A percentile compares a stretch with the other conserved stretches of the same genome.
Conservation (phyloP, 1,140 invertebrate genomes). For the Rhizoglyphus robini region DNA sequence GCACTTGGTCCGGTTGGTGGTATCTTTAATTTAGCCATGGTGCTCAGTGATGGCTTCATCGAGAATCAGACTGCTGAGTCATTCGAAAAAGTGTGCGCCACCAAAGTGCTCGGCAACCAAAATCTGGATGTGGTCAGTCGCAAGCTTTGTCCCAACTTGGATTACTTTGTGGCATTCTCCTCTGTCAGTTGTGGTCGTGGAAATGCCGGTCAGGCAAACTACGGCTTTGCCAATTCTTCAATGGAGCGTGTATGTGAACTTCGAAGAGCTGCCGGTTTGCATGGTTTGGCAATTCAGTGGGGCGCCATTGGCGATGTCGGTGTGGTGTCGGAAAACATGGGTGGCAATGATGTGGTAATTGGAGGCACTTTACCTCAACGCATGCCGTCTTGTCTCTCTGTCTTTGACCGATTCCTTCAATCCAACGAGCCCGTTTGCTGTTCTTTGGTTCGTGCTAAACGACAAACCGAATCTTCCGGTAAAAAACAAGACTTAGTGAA, state of each 20-base stretch:
- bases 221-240: constrained; percentile 84
- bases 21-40: constrained; percentile 82
- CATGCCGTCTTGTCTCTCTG: constrained; percentile 67
- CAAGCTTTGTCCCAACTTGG: constrained; percentile 55
- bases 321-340: constrained; percentile 68
- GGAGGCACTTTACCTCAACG: constrained; percentile 83
- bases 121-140: constrained; percentile 59
- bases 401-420: constrained; percentile 58
- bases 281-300: constrained; percentile 80
- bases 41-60: constrained; percentile 66
- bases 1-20: constrained; percentile 65
- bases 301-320: constrained; percentile 93
- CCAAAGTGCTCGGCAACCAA: constrained; percentile 51
- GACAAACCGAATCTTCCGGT: constrained; percentile 41
- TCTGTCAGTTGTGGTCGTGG: constrained; percentile 85
- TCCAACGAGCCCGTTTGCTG: constrained; percentile 17
- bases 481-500: constrained; percentile 44
- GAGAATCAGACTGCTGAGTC: constrained; percentile 70
- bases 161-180: constrained; percentile 87
- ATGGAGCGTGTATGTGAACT: constrained; percentile 89
- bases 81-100: constrained; percentile 50
- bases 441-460: constrained; percentile 13
- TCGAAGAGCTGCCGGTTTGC: constrained; percentile 56
- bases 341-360: constrained; percentile 69
- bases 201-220: constrained; percentile 87